Percentiles rank a stretch among this genome's conserved stretches.
Conservation (phyloP, 2,113 vertebrate species). For the Corythoichthys haematopterus region DNA sequence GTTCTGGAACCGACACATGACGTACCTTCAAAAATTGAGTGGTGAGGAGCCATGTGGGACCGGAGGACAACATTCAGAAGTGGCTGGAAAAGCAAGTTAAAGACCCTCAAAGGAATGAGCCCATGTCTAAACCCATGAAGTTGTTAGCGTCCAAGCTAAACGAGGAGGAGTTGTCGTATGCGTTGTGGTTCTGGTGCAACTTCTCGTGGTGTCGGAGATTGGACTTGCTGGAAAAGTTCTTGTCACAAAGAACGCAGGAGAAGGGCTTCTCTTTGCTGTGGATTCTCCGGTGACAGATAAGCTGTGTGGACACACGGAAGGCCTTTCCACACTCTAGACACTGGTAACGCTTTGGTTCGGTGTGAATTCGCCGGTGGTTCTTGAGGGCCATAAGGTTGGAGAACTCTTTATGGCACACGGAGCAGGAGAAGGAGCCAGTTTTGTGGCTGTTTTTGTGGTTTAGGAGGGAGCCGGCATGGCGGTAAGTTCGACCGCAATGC, state of each 20-base stretch:
- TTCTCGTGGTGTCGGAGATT: conserved; percentile 81
- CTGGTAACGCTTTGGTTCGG: conserved; percentile 81
- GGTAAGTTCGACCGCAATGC: conserved; percentile 74
- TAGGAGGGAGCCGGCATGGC: conserved; percentile 73
- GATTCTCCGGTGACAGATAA: conserved; percentile 74
- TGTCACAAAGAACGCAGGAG: conserved; percentile 68
- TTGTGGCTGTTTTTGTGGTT: conserved; percentile 80
- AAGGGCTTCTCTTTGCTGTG: conserved; percentile 79
- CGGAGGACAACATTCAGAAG: conserved; percentile 33
- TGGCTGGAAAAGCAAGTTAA: conserved; percentile 26
- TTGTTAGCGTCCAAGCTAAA: conserved; percentile 73
- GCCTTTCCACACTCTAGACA: conserved; percentile 80
- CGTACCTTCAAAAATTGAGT: background rate
- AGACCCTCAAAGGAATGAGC: conserved; percentile 63
- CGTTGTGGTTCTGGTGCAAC: conserved; percentile 74
- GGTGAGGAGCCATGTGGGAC: background rate
- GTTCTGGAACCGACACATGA: background rate
- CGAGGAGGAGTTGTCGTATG: conserved; percentile 62
- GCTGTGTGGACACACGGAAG: conserved; percentile 76
- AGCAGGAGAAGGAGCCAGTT: conserved; percentile 71
- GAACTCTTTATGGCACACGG: conserved; percentile 75
- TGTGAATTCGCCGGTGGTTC: conserved; percentile 77
- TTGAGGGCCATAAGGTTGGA: conserved; percentile 76
- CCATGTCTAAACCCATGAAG: conserved; percentile 73
- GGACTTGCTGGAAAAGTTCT: conserved; percentile 75